Base-by-base conservation (phyloP, 1,140 invertebrate genomes). In the Eriosoma lanigerum region DNA sequence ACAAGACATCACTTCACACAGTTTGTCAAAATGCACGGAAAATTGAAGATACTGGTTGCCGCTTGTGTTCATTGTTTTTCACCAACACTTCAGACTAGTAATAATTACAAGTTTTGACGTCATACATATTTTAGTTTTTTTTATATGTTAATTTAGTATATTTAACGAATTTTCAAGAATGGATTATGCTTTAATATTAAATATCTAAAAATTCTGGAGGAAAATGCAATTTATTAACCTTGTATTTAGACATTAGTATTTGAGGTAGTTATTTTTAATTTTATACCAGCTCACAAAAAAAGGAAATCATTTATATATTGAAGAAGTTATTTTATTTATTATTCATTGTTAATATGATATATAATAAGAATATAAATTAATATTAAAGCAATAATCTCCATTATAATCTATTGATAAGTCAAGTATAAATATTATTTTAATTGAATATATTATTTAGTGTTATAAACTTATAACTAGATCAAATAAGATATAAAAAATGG, bases 221-320 rank as follows among this genome's bases (percentile, higher is more conserved):
- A 66, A 66, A 66, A 46, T 46, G n/a, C n/a, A 6, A 66, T 24
- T 21, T 21, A n/a, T 66, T n/a, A 44, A 4, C 32, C n/a, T 12
- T 54, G 19, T 54, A n/a, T 54, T 54, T 66, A 70, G 44, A 21
- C 15, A n/a, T n/a, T n/a, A n/a, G n/a, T 70, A 70, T 70, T 70
- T 48, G 6, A 70, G 66, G 66, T 70, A 70, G 48, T 10, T 17
- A 50, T 50, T 26, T 70, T 70, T 24, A 19, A 70, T 2, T 70
- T 60, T 66, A 66, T 26, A 70, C 44, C 8, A 4, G 3, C 32
- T 70, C 46, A 9, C 17, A 26, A 48, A 70, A 70, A 26, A 70
- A 48, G 26, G 10, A 48, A 48, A 68, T 17, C n/a, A n/a, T n/a
- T n/a, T n/a, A n/a, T n/a, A n/a, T n/a, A n/a, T n/a, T n/a, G n/a